These are phyloP conservation scores for Fabriciana adippe DNA, from an alignment of 2,888 invertebrate genomes.

Conservation along the genomic window DNA sequence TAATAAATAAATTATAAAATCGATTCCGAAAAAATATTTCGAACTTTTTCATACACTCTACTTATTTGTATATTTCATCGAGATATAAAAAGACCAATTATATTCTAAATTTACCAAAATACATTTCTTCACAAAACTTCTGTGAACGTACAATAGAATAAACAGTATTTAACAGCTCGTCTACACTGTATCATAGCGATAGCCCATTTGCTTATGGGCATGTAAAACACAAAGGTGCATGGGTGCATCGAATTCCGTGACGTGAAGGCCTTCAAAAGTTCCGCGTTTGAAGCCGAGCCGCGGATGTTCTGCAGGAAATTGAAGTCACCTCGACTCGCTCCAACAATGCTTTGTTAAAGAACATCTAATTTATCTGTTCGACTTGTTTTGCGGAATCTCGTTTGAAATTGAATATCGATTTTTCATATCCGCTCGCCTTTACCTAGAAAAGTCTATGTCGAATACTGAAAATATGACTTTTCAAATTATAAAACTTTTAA, in stretches of 20 bases:
- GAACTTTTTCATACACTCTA: too few relatives aligned
- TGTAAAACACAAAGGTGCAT: slow-evolving; percentile 63
- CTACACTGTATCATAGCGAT: slow-evolving; percentile 50
- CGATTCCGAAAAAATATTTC: too few relatives aligned
- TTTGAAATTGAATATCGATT: slow-evolving; percentile 79
- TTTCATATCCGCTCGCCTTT: slow-evolving; percentile 35
- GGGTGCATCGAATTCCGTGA: slow-evolving; percentile 72
- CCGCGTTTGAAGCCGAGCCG: slow-evolving; percentile 57
- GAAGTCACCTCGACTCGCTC: slow-evolving; percentile 73
- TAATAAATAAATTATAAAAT: too few relatives aligned
- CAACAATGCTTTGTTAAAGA: slow-evolving; percentile 80
- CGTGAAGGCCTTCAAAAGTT: slow-evolving; percentile 72
- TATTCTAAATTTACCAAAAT: too few relatives aligned
- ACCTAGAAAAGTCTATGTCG: slow-evolving; percentile 7
- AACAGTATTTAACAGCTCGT: slow-evolving; percentile 39
- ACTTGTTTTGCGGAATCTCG: slow-evolving; percentile 66
- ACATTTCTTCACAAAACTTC: too few relatives aligned
- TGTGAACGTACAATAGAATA: too few relatives aligned
- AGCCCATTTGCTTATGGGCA: slow-evolving; percentile 69
- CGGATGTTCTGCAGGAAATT: slow-evolving; percentile 77
- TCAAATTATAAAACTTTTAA: background rate
- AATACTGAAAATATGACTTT: background rate
- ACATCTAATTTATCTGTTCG: slow-evolving; percentile 76
- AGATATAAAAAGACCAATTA: too few relatives aligned
- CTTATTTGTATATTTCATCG: too few relatives aligned